A percentile compares a stretch with the other conserved stretches of the same genome.
Evolutionary conservation across 2,113 vertebrate species (phyloP).

Genomic region (Ramphastos sulfuratus): DNA sequence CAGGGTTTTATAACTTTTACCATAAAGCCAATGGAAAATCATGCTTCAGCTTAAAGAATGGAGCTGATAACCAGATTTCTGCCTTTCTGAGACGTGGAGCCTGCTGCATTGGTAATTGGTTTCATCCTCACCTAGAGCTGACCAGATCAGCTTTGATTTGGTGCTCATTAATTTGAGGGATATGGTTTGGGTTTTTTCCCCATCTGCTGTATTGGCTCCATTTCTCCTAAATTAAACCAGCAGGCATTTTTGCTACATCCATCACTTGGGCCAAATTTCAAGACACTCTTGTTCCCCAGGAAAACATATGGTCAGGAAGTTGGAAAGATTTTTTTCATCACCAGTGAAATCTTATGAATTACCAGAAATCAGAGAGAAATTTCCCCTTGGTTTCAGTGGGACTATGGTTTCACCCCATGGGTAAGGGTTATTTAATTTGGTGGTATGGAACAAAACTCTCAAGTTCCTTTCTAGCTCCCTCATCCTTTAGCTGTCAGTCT

Average conservation of each 20-base stretch:
- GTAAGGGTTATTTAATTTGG: neutral
- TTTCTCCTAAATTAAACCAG: constrained; percentile 7
- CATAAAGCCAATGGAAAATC: constrained; percentile 32
- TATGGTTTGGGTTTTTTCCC: neutral
- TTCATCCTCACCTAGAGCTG: neutral
- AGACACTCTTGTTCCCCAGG: neutral
- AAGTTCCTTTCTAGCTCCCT: neutral
- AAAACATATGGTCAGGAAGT: neutral
- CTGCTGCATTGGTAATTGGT: neutral
- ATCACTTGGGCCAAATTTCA: neutral
- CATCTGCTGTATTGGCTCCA: neutral
- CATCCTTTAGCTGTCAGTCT: neutral
- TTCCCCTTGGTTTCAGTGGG: neutral
- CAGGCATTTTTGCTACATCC: neutral
- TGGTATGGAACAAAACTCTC: neutral
- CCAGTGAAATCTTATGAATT: neutral
- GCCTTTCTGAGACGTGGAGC: neutral
- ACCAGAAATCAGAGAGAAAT: neutral
- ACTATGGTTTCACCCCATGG: neutral
- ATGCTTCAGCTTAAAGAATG: neutral
- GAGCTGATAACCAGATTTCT: constrained; percentile 31
- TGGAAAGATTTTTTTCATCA: neutral
- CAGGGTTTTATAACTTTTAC: constrained; percentile 47
- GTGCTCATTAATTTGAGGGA: neutral
- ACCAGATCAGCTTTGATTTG: neutral